phyloP scores from a whole-genome alignment of 64 coral and sea anemone species.

The Pocillopora verrucosa region DNA sequence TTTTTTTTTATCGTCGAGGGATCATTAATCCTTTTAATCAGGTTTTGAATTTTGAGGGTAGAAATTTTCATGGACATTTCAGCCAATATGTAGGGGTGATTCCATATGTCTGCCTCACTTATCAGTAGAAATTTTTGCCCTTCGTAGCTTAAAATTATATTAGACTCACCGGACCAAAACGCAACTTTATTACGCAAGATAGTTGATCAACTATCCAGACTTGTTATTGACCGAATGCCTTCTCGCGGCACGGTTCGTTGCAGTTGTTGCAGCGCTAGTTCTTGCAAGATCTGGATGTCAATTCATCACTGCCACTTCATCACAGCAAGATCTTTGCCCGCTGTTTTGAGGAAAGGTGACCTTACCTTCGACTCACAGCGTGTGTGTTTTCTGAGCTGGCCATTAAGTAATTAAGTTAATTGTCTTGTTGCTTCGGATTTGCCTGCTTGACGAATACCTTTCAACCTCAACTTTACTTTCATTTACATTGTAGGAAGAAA shows the following conservation, averaged over 20 bases:
- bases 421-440: slow-evolving; percentile 8
- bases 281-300: neutral
- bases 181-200: slow-evolving; percentile 13
- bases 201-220: neutral
- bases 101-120: neutral
- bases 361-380: neutral
- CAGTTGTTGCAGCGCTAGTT: neutral
- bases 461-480: neutral
- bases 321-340: neutral
- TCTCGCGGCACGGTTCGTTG: neutral
- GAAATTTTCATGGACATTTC: neutral
- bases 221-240: slow-evolving; percentile 39
- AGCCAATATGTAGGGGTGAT: neutral
- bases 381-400: neutral
- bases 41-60: neutral
- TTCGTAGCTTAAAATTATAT: slow-evolving; percentile 20
- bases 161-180: slow-evolving; percentile 12
- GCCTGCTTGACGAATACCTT: neutral
- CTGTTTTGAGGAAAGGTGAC: neutral
- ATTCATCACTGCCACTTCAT: neutral
- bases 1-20: neutral
- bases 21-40: neutral
- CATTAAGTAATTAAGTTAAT: slow-evolving; percentile 41
- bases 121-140: neutral
- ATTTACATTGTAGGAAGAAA: neutral